Conservation (phyloP, 2,113 vertebrate genomes). For the Grus americana region DNA sequence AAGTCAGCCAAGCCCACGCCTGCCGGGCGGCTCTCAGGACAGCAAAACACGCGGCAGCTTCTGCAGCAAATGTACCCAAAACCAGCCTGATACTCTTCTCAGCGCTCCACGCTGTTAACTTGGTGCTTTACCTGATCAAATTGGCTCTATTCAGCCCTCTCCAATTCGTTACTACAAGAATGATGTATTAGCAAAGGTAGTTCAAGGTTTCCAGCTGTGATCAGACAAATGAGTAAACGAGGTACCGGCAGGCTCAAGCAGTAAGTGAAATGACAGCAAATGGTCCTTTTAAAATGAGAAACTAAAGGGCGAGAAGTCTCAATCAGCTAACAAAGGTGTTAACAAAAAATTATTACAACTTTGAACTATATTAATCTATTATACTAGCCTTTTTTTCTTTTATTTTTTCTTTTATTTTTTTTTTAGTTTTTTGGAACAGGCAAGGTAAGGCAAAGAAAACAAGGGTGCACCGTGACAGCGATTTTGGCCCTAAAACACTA, state of each 20-base stretch:
- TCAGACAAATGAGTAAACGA: neutral
- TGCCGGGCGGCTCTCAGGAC: neutral
- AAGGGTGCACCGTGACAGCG: no score
- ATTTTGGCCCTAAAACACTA: neutral
- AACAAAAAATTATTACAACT: neutral
- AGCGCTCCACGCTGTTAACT: rapidly evolving
- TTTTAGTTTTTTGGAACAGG: neutral
- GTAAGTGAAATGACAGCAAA: neutral
- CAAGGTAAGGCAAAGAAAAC: neutral
- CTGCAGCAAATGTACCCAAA: neutral
- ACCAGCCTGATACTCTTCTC: no score
- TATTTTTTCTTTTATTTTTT: neutral
- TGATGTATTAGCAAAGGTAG: neutral
- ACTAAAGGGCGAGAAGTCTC: neutral
- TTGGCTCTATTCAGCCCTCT: neutral
- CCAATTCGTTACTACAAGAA: neutral
- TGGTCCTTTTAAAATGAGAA: neutral
- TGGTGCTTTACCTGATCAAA: neutral
- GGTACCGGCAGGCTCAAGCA: neutral
- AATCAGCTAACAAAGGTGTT: neutral
- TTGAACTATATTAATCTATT: neutral
- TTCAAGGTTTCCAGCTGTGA: neutral
- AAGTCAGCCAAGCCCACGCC: no score
- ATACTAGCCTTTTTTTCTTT: neutral
- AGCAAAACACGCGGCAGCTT: no score